These are phyloP conservation scores for Torymus auratus DNA, from an alignment of 2,888 invertebrate species.

Conservation along the genomic window DNA sequence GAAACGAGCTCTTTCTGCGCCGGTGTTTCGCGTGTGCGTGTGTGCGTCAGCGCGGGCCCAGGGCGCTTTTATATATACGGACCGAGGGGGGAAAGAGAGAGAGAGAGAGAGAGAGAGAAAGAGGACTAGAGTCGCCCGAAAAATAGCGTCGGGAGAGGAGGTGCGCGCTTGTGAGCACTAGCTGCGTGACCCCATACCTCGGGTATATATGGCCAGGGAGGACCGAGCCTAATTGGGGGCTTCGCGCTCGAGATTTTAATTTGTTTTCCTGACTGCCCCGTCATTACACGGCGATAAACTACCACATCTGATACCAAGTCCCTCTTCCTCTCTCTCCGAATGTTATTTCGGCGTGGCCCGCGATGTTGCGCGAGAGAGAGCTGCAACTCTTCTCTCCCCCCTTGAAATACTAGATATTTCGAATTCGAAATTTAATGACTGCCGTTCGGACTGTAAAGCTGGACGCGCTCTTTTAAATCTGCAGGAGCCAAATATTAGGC, in stretches of 20 bases:
- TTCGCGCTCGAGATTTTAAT: slow-evolving; percentile 61
- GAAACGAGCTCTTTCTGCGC: neutral
- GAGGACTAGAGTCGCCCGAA: neutral
- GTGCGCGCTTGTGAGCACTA: neutral
- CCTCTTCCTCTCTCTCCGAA: neutral
- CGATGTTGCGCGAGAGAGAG: neutral
- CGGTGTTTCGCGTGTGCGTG: neutral
- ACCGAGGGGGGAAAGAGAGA: neutral
- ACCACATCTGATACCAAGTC: slow-evolving; percentile 55
- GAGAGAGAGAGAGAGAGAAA: neutral
- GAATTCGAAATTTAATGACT: slow-evolving; percentile 31
- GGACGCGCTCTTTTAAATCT: too few relatives aligned
- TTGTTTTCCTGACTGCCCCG: slow-evolving; percentile 58
- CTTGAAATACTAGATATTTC: slow-evolving; percentile 48
- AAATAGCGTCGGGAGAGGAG: neutral
- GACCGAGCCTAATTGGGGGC: slow-evolving; percentile 58
- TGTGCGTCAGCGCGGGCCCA: too few relatives aligned
- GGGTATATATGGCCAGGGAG: too few relatives aligned
- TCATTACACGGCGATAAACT: slow-evolving; percentile 60
- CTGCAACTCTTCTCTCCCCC: neutral
- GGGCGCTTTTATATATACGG: too few relatives aligned
- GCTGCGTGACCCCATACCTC: neutral
- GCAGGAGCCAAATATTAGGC: too few relatives aligned
- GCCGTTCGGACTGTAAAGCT: too few relatives aligned
- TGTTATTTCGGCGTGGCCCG: slow-evolving; percentile 4